phyloP scores from a whole-genome alignment of 35 echinoderm and acorn worm species.

The Holothuria glaberrima region DNA sequence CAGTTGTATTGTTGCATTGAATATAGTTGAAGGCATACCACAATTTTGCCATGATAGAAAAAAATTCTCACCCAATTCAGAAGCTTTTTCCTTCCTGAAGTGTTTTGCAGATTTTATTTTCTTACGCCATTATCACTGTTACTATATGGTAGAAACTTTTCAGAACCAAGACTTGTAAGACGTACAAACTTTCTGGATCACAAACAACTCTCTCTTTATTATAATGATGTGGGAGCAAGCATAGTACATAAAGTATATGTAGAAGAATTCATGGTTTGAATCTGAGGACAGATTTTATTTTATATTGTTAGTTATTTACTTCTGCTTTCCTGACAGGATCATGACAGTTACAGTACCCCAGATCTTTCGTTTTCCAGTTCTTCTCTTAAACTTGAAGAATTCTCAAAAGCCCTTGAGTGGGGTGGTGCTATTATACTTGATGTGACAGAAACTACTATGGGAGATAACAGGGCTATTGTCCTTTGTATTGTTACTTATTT shows the following conservation, averaged over 20 bases:
- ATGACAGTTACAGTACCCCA: neutral
- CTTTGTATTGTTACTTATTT: too few relatives aligned
- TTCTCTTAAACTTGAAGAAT: neutral
- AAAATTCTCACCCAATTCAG: neutral
- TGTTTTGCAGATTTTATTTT: neutral
- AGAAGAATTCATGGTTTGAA: neutral
- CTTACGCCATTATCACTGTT: constrained; percentile 20
- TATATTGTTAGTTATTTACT: neutral
- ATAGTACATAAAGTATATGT: neutral
- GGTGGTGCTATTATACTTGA: constrained; percentile 5
- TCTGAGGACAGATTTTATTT: neutral
- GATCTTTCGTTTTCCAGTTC: constrained; percentile 15
- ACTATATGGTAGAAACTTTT: neutral
- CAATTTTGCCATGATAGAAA: neutral
- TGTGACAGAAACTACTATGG: constrained; percentile 14
- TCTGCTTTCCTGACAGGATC: neutral
- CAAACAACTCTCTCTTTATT: neutral
- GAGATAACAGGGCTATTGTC: neutral
- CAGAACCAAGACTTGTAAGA: neutral
- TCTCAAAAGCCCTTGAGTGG: neutral
- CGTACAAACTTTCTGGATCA: neutral
- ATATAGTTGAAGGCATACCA: neutral
- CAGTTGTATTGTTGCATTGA: neutral
- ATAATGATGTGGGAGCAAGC: neutral
- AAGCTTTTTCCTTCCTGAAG: neutral